These are phyloP conservation scores for Heliconius himera DNA, from an alignment of 1,140 invertebrate genomes.

Conservation along the genomic window DNA sequence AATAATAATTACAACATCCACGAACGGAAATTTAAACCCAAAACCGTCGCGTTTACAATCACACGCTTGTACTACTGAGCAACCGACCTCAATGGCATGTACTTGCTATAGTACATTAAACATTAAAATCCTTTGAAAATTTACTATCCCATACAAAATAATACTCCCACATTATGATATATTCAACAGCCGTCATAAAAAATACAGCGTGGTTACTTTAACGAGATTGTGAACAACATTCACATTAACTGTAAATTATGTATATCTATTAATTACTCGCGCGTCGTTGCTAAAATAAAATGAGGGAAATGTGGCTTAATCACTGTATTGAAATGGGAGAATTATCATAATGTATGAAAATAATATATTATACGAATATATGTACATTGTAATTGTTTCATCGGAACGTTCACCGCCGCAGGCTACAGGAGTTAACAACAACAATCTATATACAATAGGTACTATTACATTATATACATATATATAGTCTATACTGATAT, in stretches of 20 bases:
- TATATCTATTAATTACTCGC: slow-evolving; percentile 11
- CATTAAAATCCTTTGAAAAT: not conserved
- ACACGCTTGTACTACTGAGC: too few relatives aligned
- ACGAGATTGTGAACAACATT: not conserved
- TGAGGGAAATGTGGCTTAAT: slow-evolving; percentile 10
- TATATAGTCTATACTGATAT: too few relatives aligned
- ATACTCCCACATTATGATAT: not conserved
- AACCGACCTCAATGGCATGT: too few relatives aligned
- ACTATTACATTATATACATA: too few relatives aligned
- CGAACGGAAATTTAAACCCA: too few relatives aligned
- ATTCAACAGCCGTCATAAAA: not conserved
- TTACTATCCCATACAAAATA: not conserved
- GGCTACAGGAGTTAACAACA: not conserved
- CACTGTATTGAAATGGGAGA: not conserved
- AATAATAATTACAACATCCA: too few relatives aligned
- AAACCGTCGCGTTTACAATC: too few relatives aligned
- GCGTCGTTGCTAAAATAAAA: not conserved
- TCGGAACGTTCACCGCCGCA: not conserved
- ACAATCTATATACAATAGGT: not conserved
- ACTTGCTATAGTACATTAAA: not conserved
- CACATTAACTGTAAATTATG: slow-evolving; percentile 3
- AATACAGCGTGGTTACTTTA: not conserved
- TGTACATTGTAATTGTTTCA: not conserved
- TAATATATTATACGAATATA: not conserved
- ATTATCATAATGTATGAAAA: slow-evolving; percentile 11